phyloP scores from a whole-genome alignment of 2,797 vertebrate genomes.

The Pagetopsis macropterus region DNA sequence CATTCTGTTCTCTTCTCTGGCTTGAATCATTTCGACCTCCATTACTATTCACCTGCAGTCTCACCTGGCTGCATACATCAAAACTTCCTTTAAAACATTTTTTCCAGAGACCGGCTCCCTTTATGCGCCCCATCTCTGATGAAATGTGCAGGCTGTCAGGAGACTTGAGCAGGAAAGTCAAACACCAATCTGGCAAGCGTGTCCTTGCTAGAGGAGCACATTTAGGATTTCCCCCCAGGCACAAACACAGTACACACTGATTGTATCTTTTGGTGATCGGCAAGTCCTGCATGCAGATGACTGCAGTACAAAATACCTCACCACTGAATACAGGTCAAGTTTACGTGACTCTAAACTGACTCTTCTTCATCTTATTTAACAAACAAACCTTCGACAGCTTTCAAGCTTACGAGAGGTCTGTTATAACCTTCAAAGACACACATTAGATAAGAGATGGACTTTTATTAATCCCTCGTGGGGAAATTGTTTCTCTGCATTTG shows the following conservation, averaged over 20 bases:
- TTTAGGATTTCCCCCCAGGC: conserved; percentile 47
- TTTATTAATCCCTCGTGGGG: no score
- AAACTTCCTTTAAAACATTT: conserved; percentile 33
- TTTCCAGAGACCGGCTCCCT: conserved; percentile 21
- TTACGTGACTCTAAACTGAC: neutral
- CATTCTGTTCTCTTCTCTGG: neutral
- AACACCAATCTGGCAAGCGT: conserved; percentile 46
- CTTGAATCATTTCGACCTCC: conserved; percentile 14
- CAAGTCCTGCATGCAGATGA: conserved; percentile 46
- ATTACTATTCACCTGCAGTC: conserved; percentile 59
- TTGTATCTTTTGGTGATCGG: conserved; percentile 38
- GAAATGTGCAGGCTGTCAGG: conserved; percentile 47
- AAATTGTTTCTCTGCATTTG: no score
- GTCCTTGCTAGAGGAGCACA: conserved; percentile 41
- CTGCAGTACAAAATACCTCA: neutral
- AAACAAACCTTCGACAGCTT: neutral
- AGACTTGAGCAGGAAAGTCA: conserved; percentile 49
- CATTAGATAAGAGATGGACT: no score
- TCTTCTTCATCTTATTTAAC: neutral
- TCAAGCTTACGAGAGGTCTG: neutral
- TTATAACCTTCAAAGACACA: neutral
- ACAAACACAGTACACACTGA: conserved; percentile 33
- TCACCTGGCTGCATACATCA: conserved; percentile 56
- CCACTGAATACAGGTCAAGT: neutral
- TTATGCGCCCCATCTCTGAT: conserved; percentile 29